These are phyloP conservation scores for Neodiprion fabricii DNA, from an alignment of 1,140 invertebrate species.

Conservation along the genomic window DNA sequence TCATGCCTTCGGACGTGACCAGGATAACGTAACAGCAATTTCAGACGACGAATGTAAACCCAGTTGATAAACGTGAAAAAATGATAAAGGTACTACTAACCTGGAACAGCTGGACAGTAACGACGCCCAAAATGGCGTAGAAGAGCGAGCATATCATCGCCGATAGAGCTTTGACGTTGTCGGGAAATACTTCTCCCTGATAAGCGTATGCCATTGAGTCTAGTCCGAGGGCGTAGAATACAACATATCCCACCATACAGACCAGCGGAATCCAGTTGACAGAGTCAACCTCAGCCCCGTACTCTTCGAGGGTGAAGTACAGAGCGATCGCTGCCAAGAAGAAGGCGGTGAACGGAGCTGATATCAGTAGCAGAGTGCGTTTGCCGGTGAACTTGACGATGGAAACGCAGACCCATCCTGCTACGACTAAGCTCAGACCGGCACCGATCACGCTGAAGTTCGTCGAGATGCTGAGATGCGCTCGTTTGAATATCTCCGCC, in stretches of 20 bases:
- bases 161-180: slow-evolving; percentile 57
- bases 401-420: slow-evolving; percentile 71
- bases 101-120: slow-evolving; percentile 57
- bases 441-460: slow-evolving; percentile 78
- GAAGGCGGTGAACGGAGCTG: slow-evolving; percentile 69
- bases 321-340: slow-evolving; percentile 69
- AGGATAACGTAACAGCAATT: too few species aligned
- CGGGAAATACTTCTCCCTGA: slow-evolving; percentile 58
- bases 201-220: slow-evolving; percentile 58
- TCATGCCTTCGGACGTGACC: too few species aligned
- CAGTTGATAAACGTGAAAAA: too few species aligned
- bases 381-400: slow-evolving; percentile 80
- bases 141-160: slow-evolving; percentile 54
- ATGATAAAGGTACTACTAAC: slow-evolving; percentile 30
- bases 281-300: slow-evolving; percentile 53
- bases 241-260: slow-evolving; percentile 50
- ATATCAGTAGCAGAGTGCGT: slow-evolving; percentile 74
- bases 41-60: too few species aligned
- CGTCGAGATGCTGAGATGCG: slow-evolving; percentile 72
- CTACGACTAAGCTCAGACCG: slow-evolving; percentile 77
- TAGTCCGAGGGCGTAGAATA: slow-evolving; percentile 53
- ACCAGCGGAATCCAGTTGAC: slow-evolving; percentile 48
- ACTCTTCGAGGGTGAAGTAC: slow-evolving; percentile 68
- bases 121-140: slow-evolving; percentile 49
- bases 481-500: slow-evolving; percentile 74